phyloP scores from a whole-genome alignment of 2,113 vertebrate species.

The Globicephala melas region DNA sequence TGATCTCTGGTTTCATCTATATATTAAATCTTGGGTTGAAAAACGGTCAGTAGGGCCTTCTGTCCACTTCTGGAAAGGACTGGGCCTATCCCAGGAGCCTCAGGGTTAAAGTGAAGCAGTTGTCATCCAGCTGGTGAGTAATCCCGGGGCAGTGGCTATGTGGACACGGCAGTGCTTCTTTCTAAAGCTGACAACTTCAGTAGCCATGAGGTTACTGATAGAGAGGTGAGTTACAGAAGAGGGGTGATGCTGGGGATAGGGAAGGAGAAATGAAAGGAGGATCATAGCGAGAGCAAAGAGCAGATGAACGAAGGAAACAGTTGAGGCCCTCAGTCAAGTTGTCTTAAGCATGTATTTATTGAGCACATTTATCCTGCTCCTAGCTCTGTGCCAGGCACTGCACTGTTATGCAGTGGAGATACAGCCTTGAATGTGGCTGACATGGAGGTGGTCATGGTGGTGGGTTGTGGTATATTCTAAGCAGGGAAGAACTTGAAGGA shows the following conservation, averaged over 20 bases:
- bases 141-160: neutral
- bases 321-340: neutral
- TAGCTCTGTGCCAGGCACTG: neutral
- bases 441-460: neutral
- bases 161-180: neutral
- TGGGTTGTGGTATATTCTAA: neutral
- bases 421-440: neutral
- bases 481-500: neutral
- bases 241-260: neutral
- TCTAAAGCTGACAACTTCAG: neutral
- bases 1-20: neutral
- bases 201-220: neutral
- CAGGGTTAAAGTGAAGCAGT: neutral
- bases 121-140: neutral
- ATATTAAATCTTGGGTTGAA: neutral
- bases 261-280: neutral
- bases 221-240: neutral
- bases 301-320: neutral
- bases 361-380: neutral
- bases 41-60: slow-evolving; percentile 11
- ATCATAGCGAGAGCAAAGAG: neutral
- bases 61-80: slow-evolving; percentile 2
- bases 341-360: neutral
- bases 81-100: neutral
- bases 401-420: neutral